Conservation (phyloP, 2,888 invertebrate species). For the Abscondita cerata region DNA sequence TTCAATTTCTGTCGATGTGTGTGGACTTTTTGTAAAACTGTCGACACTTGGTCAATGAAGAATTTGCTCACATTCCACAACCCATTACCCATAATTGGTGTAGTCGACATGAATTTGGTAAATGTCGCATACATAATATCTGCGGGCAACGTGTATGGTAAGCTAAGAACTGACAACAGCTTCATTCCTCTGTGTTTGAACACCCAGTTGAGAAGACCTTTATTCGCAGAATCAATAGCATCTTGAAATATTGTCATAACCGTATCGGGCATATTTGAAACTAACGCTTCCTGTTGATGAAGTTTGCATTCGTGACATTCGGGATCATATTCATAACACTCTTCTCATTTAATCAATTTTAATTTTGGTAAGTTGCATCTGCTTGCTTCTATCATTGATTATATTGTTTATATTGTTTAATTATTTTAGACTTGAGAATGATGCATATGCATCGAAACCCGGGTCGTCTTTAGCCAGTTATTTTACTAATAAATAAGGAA, state of each 20-base stretch:
- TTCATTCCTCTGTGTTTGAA: conserved; percentile 85
- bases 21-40: conserved; percentile 61
- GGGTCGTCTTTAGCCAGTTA: no score
- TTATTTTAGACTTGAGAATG: no score
- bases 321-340: conserved; percentile 78
- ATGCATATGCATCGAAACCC: no score
- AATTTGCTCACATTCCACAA: conserved; percentile 66
- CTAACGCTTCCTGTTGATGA: conserved; percentile 87
- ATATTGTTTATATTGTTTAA: no score
- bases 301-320: conserved; percentile 88
- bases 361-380: no score
- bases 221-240: conserved; percentile 91
- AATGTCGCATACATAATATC: conserved; percentile 84
- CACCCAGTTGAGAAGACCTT: conserved; percentile 88
- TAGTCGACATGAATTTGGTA: conserved; percentile 71
- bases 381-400: no score
- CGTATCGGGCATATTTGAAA: conserved; percentile 88
- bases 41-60: conserved; percentile 65
- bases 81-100: conserved; percentile 74
- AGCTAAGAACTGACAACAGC: conserved; percentile 77
- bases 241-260: conserved; percentile 91
- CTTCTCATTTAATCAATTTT: no score
- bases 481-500: no score
- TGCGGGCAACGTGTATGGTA: conserved; percentile 88
- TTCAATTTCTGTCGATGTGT: conserved; percentile 57